Evolutionary conservation across 2,888 invertebrate species (phyloP).

Genomic region (Dermolepida albohirtum): DNA sequence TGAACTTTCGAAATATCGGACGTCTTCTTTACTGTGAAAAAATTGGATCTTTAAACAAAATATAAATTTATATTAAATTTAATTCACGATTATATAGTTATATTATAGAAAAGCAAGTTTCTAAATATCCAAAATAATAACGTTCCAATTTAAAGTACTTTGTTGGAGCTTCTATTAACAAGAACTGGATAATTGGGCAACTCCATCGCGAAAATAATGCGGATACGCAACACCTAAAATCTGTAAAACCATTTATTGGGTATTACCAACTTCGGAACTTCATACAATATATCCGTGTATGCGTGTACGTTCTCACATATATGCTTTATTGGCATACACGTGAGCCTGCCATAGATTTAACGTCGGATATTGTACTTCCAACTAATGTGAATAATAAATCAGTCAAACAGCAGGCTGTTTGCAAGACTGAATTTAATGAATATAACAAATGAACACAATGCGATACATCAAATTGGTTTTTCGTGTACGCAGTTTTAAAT

Average conservation of each 20-base stretch:
- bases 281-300: background rate
- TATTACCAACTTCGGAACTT: background rate
- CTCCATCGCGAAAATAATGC: too few relatives aligned
- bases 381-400: slow-evolving; percentile 39
- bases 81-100: too few relatives aligned
- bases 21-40: too few relatives aligned
- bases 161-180: too few relatives aligned
- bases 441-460: slow-evolving; percentile 18
- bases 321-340: slow-evolving; percentile 2
- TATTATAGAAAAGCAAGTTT: too few relatives aligned
- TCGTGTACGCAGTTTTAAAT: slow-evolving; percentile 17
- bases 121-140: too few relatives aligned
- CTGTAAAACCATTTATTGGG: slow-evolving; percentile 6
- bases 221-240: too few relatives aligned
- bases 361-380: slow-evolving; percentile 36
- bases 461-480: slow-evolving; percentile 23
- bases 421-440: slow-evolving; percentile 40
- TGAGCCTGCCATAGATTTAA: slow-evolving; percentile 19
- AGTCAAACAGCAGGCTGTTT: slow-evolving; percentile 36
- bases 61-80: too few relatives aligned
- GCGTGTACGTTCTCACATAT: background rate
- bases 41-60: too few relatives aligned
- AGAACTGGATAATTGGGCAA: too few relatives aligned
- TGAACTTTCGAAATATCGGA: too few relatives aligned
- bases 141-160: too few relatives aligned